Percentiles rank a stretch among this genome's conserved stretches.
These are phyloP conservation scores for Ctenicera cuprea DNA, from an alignment of 2,888 invertebrate species.

Conservation along the genomic window DNA sequence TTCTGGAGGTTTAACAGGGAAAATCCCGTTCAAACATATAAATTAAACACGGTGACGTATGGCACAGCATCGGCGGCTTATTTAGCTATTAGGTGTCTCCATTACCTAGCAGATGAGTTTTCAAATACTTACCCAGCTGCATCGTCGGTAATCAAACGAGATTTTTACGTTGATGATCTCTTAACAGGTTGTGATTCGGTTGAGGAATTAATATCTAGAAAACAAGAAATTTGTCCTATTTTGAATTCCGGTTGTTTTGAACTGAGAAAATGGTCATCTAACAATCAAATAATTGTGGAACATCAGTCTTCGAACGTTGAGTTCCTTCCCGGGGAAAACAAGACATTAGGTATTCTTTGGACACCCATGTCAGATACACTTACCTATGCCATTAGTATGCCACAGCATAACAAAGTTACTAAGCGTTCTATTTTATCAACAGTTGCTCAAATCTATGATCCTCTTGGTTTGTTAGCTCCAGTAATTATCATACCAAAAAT, in stretches of 20 bases:
- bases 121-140: background rate
- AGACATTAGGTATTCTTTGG: background rate
- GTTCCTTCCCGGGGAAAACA: background rate
- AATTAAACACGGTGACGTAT: slow-evolving; percentile 58
- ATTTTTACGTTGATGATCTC: slow-evolving; percentile 62
- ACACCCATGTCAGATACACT: background rate
- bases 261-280: background rate
- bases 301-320: background rate
- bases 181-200: slow-evolving; percentile 44
- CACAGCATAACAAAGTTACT: background rate
- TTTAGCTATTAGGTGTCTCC: slow-evolving; percentile 26
- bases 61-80: slow-evolving; percentile 42
- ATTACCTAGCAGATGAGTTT: slow-evolving; percentile 22
- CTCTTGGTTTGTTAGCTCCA: slow-evolving; percentile 40
- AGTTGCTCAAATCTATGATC: slow-evolving; percentile 40
- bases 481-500: slow-evolving; percentile 33
- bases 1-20: slow-evolving; percentile 52
- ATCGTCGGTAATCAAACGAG: slow-evolving; percentile 44
- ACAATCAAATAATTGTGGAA: background rate
- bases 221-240: background rate
- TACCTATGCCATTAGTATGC: background rate
- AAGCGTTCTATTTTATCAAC: slow-evolving; percentile 41
- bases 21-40: slow-evolving; percentile 49
- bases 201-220: background rate
- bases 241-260: background rate